These are phyloP conservation scores for Muntiacus muntjak DNA, from an alignment of 2,113 vertebrate genomes.

Conservation along the genomic window DNA sequence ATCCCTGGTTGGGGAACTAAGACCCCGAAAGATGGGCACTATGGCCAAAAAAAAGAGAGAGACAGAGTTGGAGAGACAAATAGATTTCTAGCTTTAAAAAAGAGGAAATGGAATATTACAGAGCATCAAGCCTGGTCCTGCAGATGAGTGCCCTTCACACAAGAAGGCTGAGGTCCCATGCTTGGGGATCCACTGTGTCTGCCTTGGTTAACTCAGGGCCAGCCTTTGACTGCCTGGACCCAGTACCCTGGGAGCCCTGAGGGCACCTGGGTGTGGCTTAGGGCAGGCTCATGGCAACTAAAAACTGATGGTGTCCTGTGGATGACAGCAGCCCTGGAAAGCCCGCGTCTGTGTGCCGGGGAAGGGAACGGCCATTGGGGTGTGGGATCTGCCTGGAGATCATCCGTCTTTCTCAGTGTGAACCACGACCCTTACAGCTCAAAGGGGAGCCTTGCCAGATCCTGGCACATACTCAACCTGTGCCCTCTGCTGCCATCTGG, in stretches of 20 bases:
- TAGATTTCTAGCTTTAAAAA: not conserved
- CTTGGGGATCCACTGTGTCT: not conserved
- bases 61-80: not conserved
- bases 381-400: not conserved
- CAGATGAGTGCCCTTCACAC: not conserved
- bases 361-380: accelerated
- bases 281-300: not conserved
- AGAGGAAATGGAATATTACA: not conserved
- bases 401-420: not conserved
- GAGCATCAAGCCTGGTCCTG: not conserved
- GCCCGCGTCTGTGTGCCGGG: not conserved
- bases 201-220: not conserved
- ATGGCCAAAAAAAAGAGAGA: not conserved
- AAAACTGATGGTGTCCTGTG: not conserved
- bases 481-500: not conserved
- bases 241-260: not conserved
- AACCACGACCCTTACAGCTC: not conserved
- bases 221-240: not conserved
- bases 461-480: accelerated
- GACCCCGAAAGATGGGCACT: accelerated
- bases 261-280: not conserved
- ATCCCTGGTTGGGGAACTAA: not conserved
- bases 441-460: accelerated
- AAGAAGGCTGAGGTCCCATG: not conserved
- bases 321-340: not conserved